Base-by-base conservation (phyloP, 1,140 invertebrate species). In the Leptinotarsa undecemlineata region DNA sequence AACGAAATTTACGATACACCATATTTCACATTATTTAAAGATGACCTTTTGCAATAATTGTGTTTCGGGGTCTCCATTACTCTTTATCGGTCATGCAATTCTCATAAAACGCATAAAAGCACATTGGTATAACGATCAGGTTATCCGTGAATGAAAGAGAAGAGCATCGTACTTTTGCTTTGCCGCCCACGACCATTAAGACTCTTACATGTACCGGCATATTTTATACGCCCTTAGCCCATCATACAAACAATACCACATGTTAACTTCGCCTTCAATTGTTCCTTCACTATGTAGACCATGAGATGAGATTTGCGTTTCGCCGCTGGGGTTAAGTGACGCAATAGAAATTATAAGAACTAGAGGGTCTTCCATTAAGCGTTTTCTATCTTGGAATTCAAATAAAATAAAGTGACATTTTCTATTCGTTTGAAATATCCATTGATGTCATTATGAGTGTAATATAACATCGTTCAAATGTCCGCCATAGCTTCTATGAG, bases 101-200 rank as follows among this genome's bases (percentile, higher is more conserved):
- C 72, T 57, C 72, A 74, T 61, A 68, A 74, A 74, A 64, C 15
- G 57, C 66, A 62, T 66, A 74, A 60, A 68, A 68, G 67, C 67
- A 48, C 66, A 64, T 57, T 26, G 72, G 26, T 68, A 74, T 74
- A 74, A 73, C 66, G 72, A 74, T 74, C 72, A 47, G 64, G 72
- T 74, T 74, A 74, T 68, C 72, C 66, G 72, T 74, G 73, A 74
- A 74, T 74, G 73, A 74, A 71, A 62, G 68, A 71, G 61, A 71
- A 70, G 73, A 70, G 68, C 73, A 69, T 71, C 73, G 67, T 67
- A 71, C 73, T 70, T 64, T 74, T 48, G 68, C 68, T 64, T 21
- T 26, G 68, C 68, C 67, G 60, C 73, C 73, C 57, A 74, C 73
- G 70, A 42, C 42, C 61, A 47, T 69, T 48, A 60, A 62, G 20